Base-by-base conservation (phyloP, 2,113 vertebrate species). In the Microtus oregoni region DNA sequence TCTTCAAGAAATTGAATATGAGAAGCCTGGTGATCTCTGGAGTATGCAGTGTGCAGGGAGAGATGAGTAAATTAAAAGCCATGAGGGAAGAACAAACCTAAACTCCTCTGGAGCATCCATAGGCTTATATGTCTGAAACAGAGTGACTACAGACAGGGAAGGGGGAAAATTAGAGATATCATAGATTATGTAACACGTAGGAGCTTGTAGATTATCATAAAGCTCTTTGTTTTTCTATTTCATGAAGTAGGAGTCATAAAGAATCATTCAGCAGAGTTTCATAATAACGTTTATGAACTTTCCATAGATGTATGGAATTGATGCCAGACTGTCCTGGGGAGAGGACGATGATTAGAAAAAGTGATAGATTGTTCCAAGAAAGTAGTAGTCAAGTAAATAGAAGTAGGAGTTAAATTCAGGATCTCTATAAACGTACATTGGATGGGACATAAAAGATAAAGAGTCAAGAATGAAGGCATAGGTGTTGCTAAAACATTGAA, bases 51-150 rank as follows among this genome's bases (percentile, higher is more conserved):
- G 24, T 26, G 7, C 1, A 75, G 50, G 70, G 20, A 68, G 14
- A 55, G 0, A 63, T 88, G 20, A 65, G 3, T 1, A 92, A 35
- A 17, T 44, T 35, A 68, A 63, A 47, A 85, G 7, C 5, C 10
- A 20, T 1, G 7, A 55, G 38, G 15, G 58, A 19, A 44, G 10
- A 67, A 0, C 5, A 50, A 4, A 7, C 0, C 47, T 41, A 20
- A 4, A 63, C 6, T 32, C 5, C 38, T 41, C 14, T 89, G 13
- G 11, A 81, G 6, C 3, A 86, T 4, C 32, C 81, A 35, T 17
- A 1, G 24, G 22, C 38, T 14, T 58, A 0, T 78, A 13, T 47
- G 8, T 58, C 4, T 68, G 35, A 6, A 63, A 9, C 1, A 90
- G 30, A 90, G 55, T 35, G 10, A 76, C 20, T 4, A 20, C 24